Percentiles rank a stretch among this genome's conserved stretches.
These are phyloP conservation scores for Synanthedon myopaeformis DNA, from an alignment of 2,888 invertebrate species.

Conservation along the genomic window DNA sequence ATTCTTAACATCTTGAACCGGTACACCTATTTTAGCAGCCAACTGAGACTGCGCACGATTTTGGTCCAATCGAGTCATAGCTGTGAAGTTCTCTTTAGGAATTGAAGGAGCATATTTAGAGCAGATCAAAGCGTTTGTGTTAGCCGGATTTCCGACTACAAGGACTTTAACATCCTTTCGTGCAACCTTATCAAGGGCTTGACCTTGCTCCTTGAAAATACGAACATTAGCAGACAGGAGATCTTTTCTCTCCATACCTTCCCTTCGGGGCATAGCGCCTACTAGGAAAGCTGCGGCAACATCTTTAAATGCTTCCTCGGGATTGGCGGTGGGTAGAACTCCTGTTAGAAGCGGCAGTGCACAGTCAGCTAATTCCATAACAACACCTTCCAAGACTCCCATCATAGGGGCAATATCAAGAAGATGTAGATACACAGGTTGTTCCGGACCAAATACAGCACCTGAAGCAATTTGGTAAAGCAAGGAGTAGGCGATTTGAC, in stretches of 20 bases:
- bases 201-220: conserved; percentile 97
- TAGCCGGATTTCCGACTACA: conserved; percentile 99
- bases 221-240: conserved; percentile 96
- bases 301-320: conserved; percentile 93
- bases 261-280: conserved; percentile 96
- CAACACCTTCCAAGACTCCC: conserved; percentile 96
- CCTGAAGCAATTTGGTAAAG: conserved; percentile 95
- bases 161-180: conserved; percentile 93
- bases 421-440: conserved; percentile 88
- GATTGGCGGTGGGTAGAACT: conserved; percentile 89
- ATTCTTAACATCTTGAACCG: conserved; percentile 84
- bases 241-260: conserved; percentile 99
- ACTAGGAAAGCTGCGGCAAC: conserved; percentile 96
- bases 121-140: conserved; percentile 97
- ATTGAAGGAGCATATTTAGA: conserved; percentile 96
- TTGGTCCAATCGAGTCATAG: conserved; percentile 98
- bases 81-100: conserved; percentile 95
- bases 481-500: conserved; percentile 98
- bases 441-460: conserved; percentile 91
- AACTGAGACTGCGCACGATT: conserved; percentile 95
- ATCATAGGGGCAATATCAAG: conserved; percentile 97
- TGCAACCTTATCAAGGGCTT: conserved; percentile 90
- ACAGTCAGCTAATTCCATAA: conserved; percentile 97
- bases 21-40: conserved; percentile 76
- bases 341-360: conserved; percentile 89